phyloP scores from a whole-genome alignment of 2,797 vertebrate genomes.

The Buphagus erythrorhynchus region DNA sequence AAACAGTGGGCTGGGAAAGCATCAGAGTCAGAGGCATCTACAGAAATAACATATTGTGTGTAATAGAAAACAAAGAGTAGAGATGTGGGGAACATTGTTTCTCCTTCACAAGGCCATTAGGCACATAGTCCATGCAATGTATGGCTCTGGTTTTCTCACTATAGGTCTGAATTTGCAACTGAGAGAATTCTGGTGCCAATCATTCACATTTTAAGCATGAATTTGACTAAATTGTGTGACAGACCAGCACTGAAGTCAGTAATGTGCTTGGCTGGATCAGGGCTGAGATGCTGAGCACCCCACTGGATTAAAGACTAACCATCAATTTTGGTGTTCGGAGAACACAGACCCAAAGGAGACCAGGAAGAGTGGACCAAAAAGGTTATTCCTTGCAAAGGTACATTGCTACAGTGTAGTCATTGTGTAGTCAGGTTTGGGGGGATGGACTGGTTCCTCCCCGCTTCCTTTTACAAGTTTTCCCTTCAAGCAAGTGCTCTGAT shows the following conservation, averaged over 20 bases:
- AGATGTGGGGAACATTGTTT: neutral
- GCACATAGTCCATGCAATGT: neutral
- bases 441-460: fast-evolving
- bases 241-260: neutral
- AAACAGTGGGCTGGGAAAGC: neutral
- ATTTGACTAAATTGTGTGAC: neutral
- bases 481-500: neutral
- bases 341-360: neutral
- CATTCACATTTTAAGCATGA: neutral
- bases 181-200: neutral
- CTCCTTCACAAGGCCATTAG: neutral
- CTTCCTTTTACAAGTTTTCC: neutral
- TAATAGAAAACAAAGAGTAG: neutral
- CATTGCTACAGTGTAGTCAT: neutral
- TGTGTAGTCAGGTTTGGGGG: neutral
- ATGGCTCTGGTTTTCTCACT: neutral
- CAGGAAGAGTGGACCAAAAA: neutral
- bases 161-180: neutral
- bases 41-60: neutral
- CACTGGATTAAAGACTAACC: neutral
- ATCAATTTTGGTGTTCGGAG: neutral
- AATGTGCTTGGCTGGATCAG: neutral
- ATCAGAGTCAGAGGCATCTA: neutral
- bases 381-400: neutral
- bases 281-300: neutral